Percentiles rank a stretch among this genome's conserved stretches.
These are phyloP conservation scores for Schrankia costaestrigalis DNA, from an alignment of 2,888 invertebrate species.

Conservation along the genomic window DNA sequence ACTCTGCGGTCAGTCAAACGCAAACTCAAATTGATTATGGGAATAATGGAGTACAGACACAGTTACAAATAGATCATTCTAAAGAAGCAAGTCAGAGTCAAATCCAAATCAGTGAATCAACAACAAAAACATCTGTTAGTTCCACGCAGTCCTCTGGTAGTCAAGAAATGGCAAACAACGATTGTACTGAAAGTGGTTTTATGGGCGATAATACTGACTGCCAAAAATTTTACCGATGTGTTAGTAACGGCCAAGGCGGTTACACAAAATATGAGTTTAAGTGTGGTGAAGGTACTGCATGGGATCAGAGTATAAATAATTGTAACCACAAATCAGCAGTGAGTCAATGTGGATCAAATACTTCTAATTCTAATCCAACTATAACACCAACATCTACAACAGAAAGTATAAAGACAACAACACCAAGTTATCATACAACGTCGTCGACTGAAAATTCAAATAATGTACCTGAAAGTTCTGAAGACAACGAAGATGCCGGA, in stretches of 20 bases:
- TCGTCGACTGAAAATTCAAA: constrained; percentile 21
- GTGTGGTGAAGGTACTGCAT: constrained; percentile 82
- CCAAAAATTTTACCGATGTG: constrained; percentile 85
- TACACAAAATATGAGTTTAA: constrained; percentile 77
- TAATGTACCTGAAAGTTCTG: constrained; percentile 17
- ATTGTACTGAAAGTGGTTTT: constrained; percentile 76
- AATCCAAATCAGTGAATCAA: constrained; percentile 37
- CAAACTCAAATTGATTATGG: constrained; percentile 51
- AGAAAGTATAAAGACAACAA: constrained; percentile 16
- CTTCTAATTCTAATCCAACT: no score
- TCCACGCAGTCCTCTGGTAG: constrained; percentile 9
- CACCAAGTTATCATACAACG: constrained; percentile 23
- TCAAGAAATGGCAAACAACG: constrained; percentile 3
- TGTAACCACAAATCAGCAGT: constrained; percentile 81
- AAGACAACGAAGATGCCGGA: constrained; percentile 31
- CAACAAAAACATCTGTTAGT: constrained; percentile 25
- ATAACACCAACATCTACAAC: no score
- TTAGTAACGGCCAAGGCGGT: constrained; percentile 69
- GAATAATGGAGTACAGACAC: constrained; percentile 46
- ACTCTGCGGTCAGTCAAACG: constrained; percentile 45
- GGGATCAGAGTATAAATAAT: constrained; percentile 79
- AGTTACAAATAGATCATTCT: constrained; percentile 51
- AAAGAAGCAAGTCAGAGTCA: constrained; percentile 50
- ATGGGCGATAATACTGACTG: constrained; percentile 80
- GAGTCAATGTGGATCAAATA: constrained; percentile 41